These are phyloP conservation scores for Neomorphus geoffroyi DNA, from an alignment of 2,797 vertebrate genomes.

Conservation along the genomic window DNA sequence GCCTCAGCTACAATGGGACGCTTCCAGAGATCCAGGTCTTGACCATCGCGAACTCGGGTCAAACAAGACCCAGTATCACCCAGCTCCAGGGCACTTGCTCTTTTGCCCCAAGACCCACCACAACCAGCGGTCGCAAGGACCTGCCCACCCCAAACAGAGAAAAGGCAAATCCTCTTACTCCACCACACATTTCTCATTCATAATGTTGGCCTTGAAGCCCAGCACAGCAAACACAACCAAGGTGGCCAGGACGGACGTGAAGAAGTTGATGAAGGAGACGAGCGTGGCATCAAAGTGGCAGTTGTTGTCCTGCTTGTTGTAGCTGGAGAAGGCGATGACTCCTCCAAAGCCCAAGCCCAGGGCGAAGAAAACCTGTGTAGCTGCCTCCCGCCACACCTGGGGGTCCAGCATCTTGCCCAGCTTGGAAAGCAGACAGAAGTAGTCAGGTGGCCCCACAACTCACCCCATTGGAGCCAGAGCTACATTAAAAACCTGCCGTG, in stretches of 20 bases:
- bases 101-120: not conserved
- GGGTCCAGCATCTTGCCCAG: conserved; percentile 96
- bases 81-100: not conserved
- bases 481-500: not conserved
- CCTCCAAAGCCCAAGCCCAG: conserved; percentile 93
- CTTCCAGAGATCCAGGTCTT: not conserved
- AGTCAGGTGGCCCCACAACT: not conserved
- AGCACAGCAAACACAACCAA: conserved; percentile 95
- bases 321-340: conserved; percentile 97
- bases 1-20: not conserved
- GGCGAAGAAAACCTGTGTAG: conserved; percentile 95
- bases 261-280: conserved; percentile 94
- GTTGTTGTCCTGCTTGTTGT: conserved; percentile 98
- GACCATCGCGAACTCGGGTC: not conserved
- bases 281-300: conserved; percentile 94
- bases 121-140: not conserved
- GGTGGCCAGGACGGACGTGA: conserved; percentile 93
- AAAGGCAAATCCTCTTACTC: conserved; percentile 83
- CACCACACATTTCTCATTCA: conserved; percentile 94
- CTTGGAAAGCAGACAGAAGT: conserved; percentile 67
- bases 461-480: not conserved
- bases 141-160: not conserved
- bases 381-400: conserved; percentile 94
- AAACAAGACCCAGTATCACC: not conserved
- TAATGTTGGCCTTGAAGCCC: conserved; percentile 97